These are phyloP conservation scores for Monodelphis domestica DNA, from an alignment of 2,797 vertebrate genomes.

Conservation along the genomic window DNA sequence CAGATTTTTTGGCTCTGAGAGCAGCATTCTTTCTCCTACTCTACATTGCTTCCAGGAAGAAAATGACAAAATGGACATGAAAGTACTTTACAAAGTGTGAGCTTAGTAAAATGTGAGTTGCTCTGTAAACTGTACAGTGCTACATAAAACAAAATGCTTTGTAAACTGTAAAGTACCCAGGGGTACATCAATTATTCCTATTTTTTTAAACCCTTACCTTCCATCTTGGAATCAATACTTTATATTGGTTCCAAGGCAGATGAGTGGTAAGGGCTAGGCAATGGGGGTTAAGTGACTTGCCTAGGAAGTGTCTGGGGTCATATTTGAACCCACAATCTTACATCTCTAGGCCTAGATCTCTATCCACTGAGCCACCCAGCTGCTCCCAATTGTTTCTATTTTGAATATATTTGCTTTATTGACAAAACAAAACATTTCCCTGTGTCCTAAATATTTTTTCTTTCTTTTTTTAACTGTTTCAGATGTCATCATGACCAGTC, in stretches of 20 bases:
- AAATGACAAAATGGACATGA: background rate
- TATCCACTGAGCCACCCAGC: too few species aligned
- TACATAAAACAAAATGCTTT: background rate
- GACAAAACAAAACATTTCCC: background rate
- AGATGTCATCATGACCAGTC: slow-evolving; percentile 95
- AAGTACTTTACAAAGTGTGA: background rate
- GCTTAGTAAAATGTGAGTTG: background rate
- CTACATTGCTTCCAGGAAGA: background rate
- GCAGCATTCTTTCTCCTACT: background rate
- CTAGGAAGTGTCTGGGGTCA: too few species aligned
- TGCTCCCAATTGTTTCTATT: background rate
- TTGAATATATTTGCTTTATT: background rate
- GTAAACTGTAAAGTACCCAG: background rate
- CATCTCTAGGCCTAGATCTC: too few species aligned
- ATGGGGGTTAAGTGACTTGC: too few species aligned
- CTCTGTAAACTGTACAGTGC: background rate
- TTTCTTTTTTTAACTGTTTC: background rate
- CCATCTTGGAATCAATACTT: too few species aligned
- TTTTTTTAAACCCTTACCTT: too few species aligned
- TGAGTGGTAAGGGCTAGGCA: too few species aligned
- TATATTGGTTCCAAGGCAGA: too few species aligned
- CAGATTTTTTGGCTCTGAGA: background rate
- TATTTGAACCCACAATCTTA: too few species aligned
- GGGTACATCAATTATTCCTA: background rate
- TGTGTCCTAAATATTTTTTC: background rate